Base-by-base conservation (phyloP, 2,113 vertebrate genomes). In the Gymnogyps californianus region DNA sequence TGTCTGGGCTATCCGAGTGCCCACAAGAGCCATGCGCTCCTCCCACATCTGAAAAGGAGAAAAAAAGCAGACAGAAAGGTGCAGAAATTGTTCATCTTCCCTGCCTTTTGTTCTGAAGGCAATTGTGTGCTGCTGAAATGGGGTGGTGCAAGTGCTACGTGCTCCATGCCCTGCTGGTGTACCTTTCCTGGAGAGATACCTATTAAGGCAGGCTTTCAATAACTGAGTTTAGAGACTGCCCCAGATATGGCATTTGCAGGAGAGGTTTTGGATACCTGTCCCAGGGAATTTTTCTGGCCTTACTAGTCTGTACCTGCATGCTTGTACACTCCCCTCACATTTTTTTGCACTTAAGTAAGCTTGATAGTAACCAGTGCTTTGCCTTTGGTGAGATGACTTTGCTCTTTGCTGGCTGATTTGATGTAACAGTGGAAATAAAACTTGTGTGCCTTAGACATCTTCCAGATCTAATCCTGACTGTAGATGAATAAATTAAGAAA, bases 1-100 rank as follows among this genome's bases (percentile, higher is more conserved):
- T 15, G 13, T 49, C 46, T 47, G 26, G 62, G 11, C 13, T 59
- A 14, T 28, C 28, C 1, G 6, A 28, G 29, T 62, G 26, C 38
- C 66, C 21, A 3, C 1, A 5, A 62, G 31, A 87, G 26, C 47
- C 26, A 19, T 1, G 1, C 3, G 1, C 18, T 66, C 20, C 18
- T 71, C 40, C 32, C 6, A 1, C 34, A 52, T 38, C 32, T 32
- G 36, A 42, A 34, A 15, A 62, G 59, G 26, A 64, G 19, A n/a
- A 52, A 76, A 81, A 67, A 31, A 72, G 31, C 10, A 47, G n/a
- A 29, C 20, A 16, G 29, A 38, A 42, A 71, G n/a, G 62, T 40
- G 32, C 14, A 38, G 55, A 46, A 75, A 38, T 17, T n/a, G 17
- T 59, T 74, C 16, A 9, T 58, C 14, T 70, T 70, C 51, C 26